These are phyloP conservation scores for Orchesella flavescens DNA, from an alignment of 2,888 invertebrate genomes.

Conservation along the genomic window DNA sequence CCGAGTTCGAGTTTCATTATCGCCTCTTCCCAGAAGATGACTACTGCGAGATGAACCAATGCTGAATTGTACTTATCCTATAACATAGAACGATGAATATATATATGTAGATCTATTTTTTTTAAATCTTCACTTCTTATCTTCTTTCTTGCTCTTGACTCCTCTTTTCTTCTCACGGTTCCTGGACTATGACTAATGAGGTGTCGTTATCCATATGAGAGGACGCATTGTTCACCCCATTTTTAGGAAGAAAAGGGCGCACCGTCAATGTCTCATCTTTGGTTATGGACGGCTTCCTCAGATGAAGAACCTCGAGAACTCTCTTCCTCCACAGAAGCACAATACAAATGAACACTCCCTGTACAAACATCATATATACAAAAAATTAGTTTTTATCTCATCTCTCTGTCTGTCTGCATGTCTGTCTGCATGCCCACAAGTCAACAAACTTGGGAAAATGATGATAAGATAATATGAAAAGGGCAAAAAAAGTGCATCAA, in stretches of 20 bases:
- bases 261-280: constrained; percentile 71
- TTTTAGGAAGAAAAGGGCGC: constrained; percentile 67
- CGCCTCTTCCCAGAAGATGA: not conserved
- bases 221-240: constrained; percentile 38
- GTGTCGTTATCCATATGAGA: constrained; percentile 66
- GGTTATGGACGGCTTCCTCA: constrained; percentile 69
- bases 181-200: constrained; percentile 66
- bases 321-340: constrained; percentile 71
- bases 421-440: too few relatives aligned
- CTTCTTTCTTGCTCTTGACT: too few relatives aligned
- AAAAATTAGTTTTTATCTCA: not conserved
- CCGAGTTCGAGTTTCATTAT: not conserved
- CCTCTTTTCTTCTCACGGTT: constrained; percentile 42
- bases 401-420: not conserved
- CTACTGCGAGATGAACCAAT: not conserved
- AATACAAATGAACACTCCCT: constrained; percentile 71
- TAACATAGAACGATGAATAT: too few relatives aligned
- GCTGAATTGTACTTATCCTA: too few relatives aligned
- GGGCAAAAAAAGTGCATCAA: too few relatives aligned
- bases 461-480: too few relatives aligned
- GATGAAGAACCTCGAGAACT: constrained; percentile 69
- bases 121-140: too few relatives aligned
- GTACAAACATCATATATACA: not conserved
- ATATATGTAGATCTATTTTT: too few relatives aligned
- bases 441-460: too few relatives aligned